phyloP scores from a whole-genome alignment of 1,140 invertebrate species.

The Dinoponera quadriceps region DNA sequence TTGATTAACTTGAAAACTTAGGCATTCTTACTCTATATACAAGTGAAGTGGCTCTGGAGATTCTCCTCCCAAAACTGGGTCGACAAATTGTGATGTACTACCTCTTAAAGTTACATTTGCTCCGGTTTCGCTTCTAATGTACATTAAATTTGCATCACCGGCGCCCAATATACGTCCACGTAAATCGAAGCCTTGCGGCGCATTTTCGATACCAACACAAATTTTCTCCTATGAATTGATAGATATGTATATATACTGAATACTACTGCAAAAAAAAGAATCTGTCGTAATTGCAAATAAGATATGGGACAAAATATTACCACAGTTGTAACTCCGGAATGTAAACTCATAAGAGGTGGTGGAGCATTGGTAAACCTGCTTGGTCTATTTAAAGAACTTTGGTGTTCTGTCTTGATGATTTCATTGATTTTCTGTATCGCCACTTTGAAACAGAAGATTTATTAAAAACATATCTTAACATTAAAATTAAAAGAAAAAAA shows the following conservation, averaged over 20 bases:
- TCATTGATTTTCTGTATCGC: slow-evolving; percentile 88
- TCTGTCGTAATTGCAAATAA: slow-evolving; percentile 1
- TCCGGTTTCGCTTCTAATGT: slow-evolving; percentile 92
- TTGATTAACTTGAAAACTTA: slow-evolving; percentile 25
- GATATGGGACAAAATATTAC: slow-evolving; percentile 71
- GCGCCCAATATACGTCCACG: slow-evolving; percentile 90
- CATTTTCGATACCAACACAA: slow-evolving; percentile 91
- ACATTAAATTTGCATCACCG: slow-evolving; percentile 91
- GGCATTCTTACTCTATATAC: slow-evolving; percentile 88
- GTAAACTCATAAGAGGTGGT: slow-evolving; percentile 86
- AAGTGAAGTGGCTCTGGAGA: slow-evolving; percentile 93
- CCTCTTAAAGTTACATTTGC: slow-evolving; percentile 91
- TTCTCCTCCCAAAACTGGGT: slow-evolving; percentile 88
- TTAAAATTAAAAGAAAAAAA: slow-evolving; percentile 24
- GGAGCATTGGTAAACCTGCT: slow-evolving; percentile 85
- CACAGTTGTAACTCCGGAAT: slow-evolving; percentile 82
- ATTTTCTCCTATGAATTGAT: slow-evolving; percentile 89
- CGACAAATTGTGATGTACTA: slow-evolving; percentile 89
- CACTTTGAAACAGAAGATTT: slow-evolving; percentile 82
- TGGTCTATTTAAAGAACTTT: slow-evolving; percentile 83
- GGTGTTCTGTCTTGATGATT: slow-evolving; percentile 86
- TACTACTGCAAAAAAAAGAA: not conserved
- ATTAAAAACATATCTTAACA: slow-evolving; percentile 25
- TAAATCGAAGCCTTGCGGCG: slow-evolving; percentile 91
- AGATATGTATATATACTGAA: not conserved